Evolutionary conservation across 2,113 vertebrate genomes (phyloP).

Genomic region (Ammodytes dubius): DNA sequence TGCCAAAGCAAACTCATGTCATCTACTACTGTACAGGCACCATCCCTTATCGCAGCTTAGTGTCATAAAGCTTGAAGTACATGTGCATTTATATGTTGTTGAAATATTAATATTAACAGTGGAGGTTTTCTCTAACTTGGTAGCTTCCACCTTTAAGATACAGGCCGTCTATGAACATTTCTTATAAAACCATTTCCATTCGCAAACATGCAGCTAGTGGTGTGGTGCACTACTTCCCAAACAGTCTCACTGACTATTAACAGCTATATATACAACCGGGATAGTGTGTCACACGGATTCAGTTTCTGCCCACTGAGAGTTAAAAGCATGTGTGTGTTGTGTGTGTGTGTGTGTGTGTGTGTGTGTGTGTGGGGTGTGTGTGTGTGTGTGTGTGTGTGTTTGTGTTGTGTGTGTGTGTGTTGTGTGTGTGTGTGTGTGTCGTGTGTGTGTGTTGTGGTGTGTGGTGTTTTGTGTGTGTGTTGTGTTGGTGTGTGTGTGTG

Average conservation of each 20-base stretch:
- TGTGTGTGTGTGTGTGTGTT: neutral
- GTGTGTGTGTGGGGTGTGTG: neutral
- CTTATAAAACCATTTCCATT: conserved; percentile 35
- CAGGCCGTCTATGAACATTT: conserved; percentile 17
- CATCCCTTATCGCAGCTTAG: neutral
- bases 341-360: conserved; percentile 2
- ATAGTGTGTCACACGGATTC: conserved; percentile 71
- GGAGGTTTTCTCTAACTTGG: neutral
- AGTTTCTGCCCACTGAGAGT: conserved; percentile 62
- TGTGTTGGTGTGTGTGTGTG: neutral
- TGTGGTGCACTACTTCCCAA: conserved; percentile 41
- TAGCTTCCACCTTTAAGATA: conserved; percentile 2
- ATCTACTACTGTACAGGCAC: neutral
- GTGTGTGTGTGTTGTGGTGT: conserved; percentile 19
- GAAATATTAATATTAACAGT: neutral
- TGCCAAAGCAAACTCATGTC: conserved; percentile 20
- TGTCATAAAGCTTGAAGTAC: neutral
- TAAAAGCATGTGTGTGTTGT: conserved; percentile 30
- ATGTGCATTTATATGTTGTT: neutral
- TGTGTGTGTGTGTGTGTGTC: too few relatives aligned
- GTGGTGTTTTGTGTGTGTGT: too few relatives aligned
- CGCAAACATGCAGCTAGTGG: conserved; percentile 50
- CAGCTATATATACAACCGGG: conserved; percentile 80
- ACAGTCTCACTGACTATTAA: conserved; percentile 73
- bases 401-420: too few relatives aligned